Percentiles rank a stretch among this genome's conserved stretches.
These are phyloP conservation scores for Cariama cristata DNA, from an alignment of 2,113 vertebrate species.

Conservation along the genomic window DNA sequence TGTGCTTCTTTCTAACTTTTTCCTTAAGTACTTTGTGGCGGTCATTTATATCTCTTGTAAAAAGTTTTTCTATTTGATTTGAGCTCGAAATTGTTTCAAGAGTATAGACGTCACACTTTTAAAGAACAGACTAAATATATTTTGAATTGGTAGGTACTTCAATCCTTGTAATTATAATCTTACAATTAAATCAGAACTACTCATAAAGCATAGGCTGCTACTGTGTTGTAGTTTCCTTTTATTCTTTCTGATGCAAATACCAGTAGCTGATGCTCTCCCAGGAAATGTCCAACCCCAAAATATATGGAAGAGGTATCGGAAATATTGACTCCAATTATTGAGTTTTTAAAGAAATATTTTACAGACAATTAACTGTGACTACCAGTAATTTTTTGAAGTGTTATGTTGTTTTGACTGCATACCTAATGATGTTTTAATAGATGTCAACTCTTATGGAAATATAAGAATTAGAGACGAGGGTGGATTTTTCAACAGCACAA, in stretches of 20 bases:
- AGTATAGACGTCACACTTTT: neutral
- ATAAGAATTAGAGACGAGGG: neutral
- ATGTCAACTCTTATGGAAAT: constrained; percentile 27
- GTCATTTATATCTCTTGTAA: neutral
- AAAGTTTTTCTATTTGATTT: neutral
- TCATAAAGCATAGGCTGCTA: neutral
- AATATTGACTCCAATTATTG: neutral
- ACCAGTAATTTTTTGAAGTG: constrained; percentile 33
- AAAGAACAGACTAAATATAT: neutral
- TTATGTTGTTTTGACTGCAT: constrained; percentile 57
- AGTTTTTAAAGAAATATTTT: constrained; percentile 31
- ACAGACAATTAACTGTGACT: constrained; percentile 27
- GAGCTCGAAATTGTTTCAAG: neutral
- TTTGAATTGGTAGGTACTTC: neutral
- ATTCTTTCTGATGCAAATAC: neutral
- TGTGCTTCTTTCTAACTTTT: neutral
- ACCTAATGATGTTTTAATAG: constrained; percentile 41
- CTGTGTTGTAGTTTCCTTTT: neutral
- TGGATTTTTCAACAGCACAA: constrained; percentile 35
- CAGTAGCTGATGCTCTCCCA: neutral
- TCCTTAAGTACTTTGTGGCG: neutral
- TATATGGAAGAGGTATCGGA: neutral
- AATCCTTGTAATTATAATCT: neutral
- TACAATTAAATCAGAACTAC: neutral
- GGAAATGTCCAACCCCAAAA: neutral